These are phyloP conservation scores for Isichthys henryi DNA, from an alignment of 2,113 vertebrate genomes.

Conservation along the genomic window DNA sequence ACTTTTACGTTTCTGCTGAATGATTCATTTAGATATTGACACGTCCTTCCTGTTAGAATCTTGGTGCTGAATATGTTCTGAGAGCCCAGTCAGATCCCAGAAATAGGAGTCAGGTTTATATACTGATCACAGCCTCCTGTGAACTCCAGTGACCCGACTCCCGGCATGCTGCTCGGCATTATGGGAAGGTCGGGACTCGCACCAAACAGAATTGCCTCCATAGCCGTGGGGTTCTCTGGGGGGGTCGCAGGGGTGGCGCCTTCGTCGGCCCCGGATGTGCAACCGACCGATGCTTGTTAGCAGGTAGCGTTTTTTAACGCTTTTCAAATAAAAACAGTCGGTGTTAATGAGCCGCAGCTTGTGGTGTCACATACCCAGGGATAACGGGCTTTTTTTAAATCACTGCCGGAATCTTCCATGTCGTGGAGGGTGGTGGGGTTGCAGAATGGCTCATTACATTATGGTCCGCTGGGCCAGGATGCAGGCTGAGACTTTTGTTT, in stretches of 20 bases:
- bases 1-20: background rate
- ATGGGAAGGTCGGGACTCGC: background rate
- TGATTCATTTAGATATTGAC: slow-evolving; percentile 2
- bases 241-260: background rate
- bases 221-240: background rate
- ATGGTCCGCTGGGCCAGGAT: background rate
- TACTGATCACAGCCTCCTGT: background rate
- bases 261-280: background rate
- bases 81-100: slow-evolving; percentile 13
- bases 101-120: background rate
- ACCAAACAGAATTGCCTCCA: background rate
- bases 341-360: background rate
- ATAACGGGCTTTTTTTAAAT: background rate
- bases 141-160: background rate
- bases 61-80: background rate
- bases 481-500: background rate
- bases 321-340: background rate
- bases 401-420: background rate
- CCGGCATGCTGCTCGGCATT: background rate
- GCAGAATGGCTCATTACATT: background rate
- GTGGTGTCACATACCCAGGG: background rate
- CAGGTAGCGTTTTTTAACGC: background rate
- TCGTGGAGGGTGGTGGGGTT: background rate
- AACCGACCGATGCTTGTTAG: background rate
- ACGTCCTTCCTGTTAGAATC: background rate